Conservation (phyloP, 2,797 vertebrate species). For the Synanceia verrucosa region DNA sequence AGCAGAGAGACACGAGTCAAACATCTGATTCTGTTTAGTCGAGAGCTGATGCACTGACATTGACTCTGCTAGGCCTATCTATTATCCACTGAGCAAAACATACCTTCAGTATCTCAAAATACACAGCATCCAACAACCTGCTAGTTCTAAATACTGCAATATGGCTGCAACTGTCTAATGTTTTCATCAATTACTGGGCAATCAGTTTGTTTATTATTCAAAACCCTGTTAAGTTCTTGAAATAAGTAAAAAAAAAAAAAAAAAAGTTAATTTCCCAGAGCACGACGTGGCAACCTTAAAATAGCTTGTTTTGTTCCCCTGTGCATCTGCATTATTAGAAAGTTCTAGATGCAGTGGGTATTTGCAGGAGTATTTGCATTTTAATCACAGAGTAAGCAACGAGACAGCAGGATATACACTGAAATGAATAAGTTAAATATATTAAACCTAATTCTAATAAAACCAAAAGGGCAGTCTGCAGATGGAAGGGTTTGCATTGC, state of each 20-base stretch:
- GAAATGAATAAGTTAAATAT: background rate
- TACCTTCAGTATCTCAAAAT: conserved; percentile 25
- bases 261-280: background rate
- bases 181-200: background rate
- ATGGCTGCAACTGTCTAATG: background rate
- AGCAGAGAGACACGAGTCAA: conserved; percentile 12
- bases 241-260: background rate
- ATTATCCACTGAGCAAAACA: conserved; percentile 28
- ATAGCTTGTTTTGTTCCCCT: background rate
- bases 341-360: background rate
- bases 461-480: background rate
- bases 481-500: background rate
- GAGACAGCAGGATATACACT: background rate
- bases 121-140: background rate
- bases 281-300: background rate
- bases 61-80: conserved; percentile 26
- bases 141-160: background rate
- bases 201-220: background rate
- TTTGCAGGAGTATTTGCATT: background rate
- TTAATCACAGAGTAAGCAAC: background rate
- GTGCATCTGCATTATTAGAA: background rate
- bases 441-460: background rate
- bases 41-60: conserved; percentile 38
- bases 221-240: background rate
- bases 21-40: conserved; percentile 44